Evolutionary conservation across 2,113 vertebrate species (phyloP).

Genomic region (Onychostoma macrolepis): DNA sequence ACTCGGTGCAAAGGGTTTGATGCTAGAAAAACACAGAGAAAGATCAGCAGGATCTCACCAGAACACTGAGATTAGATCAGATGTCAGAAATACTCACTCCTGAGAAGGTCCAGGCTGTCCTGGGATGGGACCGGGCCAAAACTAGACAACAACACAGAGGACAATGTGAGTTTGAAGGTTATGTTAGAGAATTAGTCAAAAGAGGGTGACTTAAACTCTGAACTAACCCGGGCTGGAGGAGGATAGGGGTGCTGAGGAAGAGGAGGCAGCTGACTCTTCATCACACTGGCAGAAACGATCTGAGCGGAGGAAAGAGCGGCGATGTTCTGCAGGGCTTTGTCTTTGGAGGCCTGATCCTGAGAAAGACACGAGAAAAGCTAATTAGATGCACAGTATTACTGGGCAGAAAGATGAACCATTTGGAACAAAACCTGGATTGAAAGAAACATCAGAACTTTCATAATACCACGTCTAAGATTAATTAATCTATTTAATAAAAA

Average conservation of each 20-base stretch:
- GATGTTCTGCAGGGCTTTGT: conserved; percentile 95
- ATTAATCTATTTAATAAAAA: not conserved
- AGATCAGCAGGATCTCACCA: not conserved
- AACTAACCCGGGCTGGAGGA: conserved; percentile 87
- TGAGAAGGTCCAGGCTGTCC: conserved; percentile 97
- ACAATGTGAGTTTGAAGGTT: conserved; percentile 29
- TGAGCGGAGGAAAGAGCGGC: conserved; percentile 95
- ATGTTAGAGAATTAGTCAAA: not conserved
- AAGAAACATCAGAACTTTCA: not conserved
- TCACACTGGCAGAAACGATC: conserved; percentile 92
- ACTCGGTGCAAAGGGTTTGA: conserved; percentile 96
- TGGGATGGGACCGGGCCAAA: conserved; percentile 90
- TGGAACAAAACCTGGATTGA: not conserved
- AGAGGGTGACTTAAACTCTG: not conserved
- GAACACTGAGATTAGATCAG: not conserved
- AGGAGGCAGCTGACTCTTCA: conserved; percentile 85
- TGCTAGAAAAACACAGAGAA: conserved; percentile 74
- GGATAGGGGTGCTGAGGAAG: conserved; percentile 87
- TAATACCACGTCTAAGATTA: not conserved
- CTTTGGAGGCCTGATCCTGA: conserved; percentile 95
- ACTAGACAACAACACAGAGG: conserved; percentile 71
- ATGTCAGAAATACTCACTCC: conserved; percentile 85
- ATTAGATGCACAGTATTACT: conserved; percentile 4
- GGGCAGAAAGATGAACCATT: not conserved
- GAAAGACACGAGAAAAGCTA: not conserved